Percentiles rank a stretch among this genome's conserved stretches.
phyloP scores from a whole-genome alignment of 2,888 invertebrate genomes.

The Chloromyia formosa region DNA sequence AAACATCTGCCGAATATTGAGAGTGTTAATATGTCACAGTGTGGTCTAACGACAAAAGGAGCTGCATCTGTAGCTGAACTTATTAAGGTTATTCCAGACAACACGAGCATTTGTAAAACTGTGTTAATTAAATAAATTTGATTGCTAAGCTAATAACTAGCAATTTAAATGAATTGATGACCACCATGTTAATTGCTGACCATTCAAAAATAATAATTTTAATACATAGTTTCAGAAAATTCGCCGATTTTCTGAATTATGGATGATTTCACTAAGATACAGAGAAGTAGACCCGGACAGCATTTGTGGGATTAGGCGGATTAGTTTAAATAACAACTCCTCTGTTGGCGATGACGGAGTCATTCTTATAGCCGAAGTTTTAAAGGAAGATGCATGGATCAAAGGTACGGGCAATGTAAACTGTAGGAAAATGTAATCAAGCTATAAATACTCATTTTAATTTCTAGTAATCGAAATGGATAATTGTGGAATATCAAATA shows the following conservation, averaged over 20 bases:
- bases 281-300: slow-evolving; percentile 75
- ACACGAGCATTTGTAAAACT: no score
- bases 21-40: slow-evolving; percentile 74
- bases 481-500: slow-evolving; percentile 76
- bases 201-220: no score
- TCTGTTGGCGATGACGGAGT: slow-evolving; percentile 73
- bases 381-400: slow-evolving; percentile 83
- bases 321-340: slow-evolving; percentile 76
- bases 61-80: slow-evolving; percentile 73
- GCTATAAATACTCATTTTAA: no score
- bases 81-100: no score
- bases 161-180: no score
- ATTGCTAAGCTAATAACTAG: no score
- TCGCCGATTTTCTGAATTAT: slow-evolving; percentile 79
- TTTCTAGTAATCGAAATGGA: slow-evolving; percentile 74
- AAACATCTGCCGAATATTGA: slow-evolving; percentile 74
- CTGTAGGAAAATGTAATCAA: no score
- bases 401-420: slow-evolving; percentile 67
- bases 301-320: slow-evolving; percentile 76
- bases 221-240: slow-evolving; percentile 70
- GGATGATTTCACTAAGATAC: slow-evolving; percentile 83
- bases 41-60: slow-evolving; percentile 72
- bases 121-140: no score
- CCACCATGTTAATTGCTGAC: no score
- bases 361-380: slow-evolving; percentile 70